A percentile compares a stretch with the other conserved stretches of the same genome.
Evolutionary conservation across 2,113 vertebrate genomes (phyloP).

Genomic region (Fregetta grallaria): DNA sequence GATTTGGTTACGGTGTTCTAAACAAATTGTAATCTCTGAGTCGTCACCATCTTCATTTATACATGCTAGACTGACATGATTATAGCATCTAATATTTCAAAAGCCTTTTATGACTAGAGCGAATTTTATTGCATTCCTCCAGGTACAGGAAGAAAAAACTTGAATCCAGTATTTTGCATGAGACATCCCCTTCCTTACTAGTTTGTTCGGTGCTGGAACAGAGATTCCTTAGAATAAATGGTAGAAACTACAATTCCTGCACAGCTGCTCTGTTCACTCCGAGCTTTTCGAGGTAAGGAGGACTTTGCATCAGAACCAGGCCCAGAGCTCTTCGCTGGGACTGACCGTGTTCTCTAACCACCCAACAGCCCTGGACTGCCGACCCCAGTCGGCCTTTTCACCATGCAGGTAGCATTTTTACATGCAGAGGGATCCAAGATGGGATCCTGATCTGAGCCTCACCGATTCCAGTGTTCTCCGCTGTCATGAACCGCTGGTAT

Average conservation of each 20-base stretch:
- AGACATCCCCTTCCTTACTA: background rate
- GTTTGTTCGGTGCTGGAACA: background rate
- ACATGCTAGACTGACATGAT: fast-evolving
- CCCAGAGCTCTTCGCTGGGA: background rate
- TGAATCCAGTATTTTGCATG: background rate
- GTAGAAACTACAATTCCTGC: background rate
- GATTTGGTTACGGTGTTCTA: background rate
- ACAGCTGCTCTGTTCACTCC: background rate
- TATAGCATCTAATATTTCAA: background rate
- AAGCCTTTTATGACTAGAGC: background rate
- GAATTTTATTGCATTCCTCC: background rate
- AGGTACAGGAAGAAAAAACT: background rate
- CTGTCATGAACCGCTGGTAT: background rate
- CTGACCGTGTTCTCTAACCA: background rate
- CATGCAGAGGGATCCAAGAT: background rate
- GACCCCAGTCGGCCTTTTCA: background rate
- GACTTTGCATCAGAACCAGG: background rate
- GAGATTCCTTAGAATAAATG: background rate
- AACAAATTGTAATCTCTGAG: background rate
- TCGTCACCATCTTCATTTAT: background rate
- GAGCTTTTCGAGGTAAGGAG: background rate
- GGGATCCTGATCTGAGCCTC: background rate
- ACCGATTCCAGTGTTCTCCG: background rate
- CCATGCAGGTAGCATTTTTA: background rate
- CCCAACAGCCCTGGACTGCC: background rate